Conservation (phyloP, 2,888 invertebrate genomes). For the Epistrophe eligans region DNA sequence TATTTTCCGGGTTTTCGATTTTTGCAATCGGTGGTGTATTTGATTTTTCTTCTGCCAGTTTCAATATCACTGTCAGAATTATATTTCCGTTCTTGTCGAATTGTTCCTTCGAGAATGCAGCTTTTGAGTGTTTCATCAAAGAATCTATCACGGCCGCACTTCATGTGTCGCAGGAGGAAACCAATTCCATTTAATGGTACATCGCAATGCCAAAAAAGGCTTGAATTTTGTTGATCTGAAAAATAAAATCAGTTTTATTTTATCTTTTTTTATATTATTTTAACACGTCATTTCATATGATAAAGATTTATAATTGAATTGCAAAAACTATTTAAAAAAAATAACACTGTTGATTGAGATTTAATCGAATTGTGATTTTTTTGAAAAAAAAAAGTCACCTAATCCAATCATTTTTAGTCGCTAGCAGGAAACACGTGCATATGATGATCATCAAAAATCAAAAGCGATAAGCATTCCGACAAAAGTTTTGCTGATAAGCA, state of each 20-base stretch:
- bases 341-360: background rate
- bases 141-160: slow-evolving; percentile 65
- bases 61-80: background rate
- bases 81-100: slow-evolving; percentile 33
- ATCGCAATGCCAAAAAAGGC: slow-evolving; percentile 77
- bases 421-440: background rate
- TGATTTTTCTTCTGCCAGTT: background rate
- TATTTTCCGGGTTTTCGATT: slow-evolving; percentile 70
- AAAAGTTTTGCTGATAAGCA: background rate
- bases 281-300: background rate
- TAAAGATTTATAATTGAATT: background rate
- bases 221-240: slow-evolving; percentile 63
- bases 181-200: slow-evolving; percentile 68
- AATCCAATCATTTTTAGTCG: background rate
- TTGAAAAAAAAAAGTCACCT: background rate
- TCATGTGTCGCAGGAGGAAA: slow-evolving; percentile 73
- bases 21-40: slow-evolving; percentile 47
- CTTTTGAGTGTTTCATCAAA: slow-evolving; percentile 69
- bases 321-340: background rate
- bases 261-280: background rate
- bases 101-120: slow-evolving; percentile 73
- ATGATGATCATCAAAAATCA: background rate
- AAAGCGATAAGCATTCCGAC: background rate
- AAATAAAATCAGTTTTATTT: background rate
- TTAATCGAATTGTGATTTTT: background rate